Base-by-base conservation (phyloP, 2,797 vertebrate species). In the Sciurus vulgaris region DNA sequence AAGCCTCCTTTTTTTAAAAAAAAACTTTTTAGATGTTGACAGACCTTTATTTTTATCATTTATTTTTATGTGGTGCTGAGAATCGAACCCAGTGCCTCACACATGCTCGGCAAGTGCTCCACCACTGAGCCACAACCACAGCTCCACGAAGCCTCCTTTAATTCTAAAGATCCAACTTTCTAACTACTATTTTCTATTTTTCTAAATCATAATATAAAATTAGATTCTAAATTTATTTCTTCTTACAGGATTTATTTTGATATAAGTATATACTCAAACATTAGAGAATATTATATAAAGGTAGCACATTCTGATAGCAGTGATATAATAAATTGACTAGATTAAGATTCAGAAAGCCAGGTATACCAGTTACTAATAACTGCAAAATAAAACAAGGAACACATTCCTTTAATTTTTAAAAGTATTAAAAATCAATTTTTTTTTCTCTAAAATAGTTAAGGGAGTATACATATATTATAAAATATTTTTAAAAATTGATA, bases 261-360 rank as follows among this genome's bases (percentile, higher is more conserved):
- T 67, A 0, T 82, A 47, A 77, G 5, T 67, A 7, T 51, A 51
- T 51, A 51, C 5, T n/a, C 26, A 74, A 65, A 67, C 2, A n/a
- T 65, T 59, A 79, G 20, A 92, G 76, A 76, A 65, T 13, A 79
- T 5, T 41, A 79, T 2, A 72, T 2, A 77, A 90, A 86, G 41
- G 61, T 74, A 67, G 38, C 38, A 93, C 35, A 85, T 59, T 73
- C 51, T 81, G 30, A 14, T 33, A 35, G 74, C 54, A 82, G 47
- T 72, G 26, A 91, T 38, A 17, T 72, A 84, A 79, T 70, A 63
- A 82, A 70, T 38, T 18, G 67, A 44, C n/a, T 86, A 86, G 35
- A 86, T n/a, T 59, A 85, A 90, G 72, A 79, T 93, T 92, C 41
- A 79, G n/a, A 92, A 81, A 79, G 3, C 11, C 49, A 91, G 22